Evolutionary conservation across 2,888 invertebrate species (phyloP), one percentile per base, ranked within the genome.

Genomic region (Podabrus alpinus): DNA sequence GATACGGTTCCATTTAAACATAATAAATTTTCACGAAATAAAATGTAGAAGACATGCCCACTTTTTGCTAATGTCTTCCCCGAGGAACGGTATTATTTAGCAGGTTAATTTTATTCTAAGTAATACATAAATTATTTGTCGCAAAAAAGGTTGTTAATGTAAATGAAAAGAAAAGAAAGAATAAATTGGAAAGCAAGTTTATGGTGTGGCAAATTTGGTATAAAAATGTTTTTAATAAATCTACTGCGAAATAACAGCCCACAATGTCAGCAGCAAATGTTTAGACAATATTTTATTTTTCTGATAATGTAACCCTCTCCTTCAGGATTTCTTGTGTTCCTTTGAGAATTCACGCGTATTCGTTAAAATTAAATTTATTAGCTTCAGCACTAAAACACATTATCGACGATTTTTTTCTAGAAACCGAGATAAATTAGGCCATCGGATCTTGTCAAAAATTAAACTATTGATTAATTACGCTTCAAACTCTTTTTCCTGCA

Each of bases 261-360:
- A 69, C 68, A 64, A 66, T 69, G 62, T 73, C 73, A 59, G 68
- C 64, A 73, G 64, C 73, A 73, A 72, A 73, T 73, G 68, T 61
- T 73, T 73, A 45, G 62, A 59, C 64, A 62, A 68, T 73, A 73
- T 73, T 73, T 73, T 69, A 73, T 73, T 62, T 69, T 73, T 73
- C 68, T 69, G 73, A 73, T 73, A 68, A 69, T 64, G 24, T 59
- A 71, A 60, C 71, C 61, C 62, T 60, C 66, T 71, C 66, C 71
- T 59, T 59, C n/a, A n/a, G 45, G 45, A 45, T 45, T 45, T 45
- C 45, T 45, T 45, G 45, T 45, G 45, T 45, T 45, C 45, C 45
- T 45, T n/a, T n/a, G 45, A n/a, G 45, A 45, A 45, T 45, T 45
- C n/a, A n/a, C 64, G 62, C 70, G 70, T 70, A 64, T 64, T 64